Conservation (phyloP, 2,888 invertebrate species). For the Drepana falcataria region DNA sequence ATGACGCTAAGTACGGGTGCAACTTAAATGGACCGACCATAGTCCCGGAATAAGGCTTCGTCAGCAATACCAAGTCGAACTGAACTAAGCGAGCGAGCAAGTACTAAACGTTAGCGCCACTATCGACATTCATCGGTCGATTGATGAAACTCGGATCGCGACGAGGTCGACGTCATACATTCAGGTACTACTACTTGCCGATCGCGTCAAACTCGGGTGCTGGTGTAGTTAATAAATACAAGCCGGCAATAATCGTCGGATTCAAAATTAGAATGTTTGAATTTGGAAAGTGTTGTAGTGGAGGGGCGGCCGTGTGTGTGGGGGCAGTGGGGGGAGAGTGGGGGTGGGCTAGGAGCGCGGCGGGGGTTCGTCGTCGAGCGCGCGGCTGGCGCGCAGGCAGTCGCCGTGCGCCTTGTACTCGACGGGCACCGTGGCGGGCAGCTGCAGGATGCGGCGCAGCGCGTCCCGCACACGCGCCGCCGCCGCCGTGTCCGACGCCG, state of each 20-base stretch:
- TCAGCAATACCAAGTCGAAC: not conserved
- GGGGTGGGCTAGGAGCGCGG: constrained; percentile 13
- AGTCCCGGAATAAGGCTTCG: not conserved
- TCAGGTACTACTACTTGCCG: too few relatives aligned
- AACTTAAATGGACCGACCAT: not conserved
- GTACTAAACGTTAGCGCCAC: too few relatives aligned
- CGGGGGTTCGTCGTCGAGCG: constrained; percentile 18
- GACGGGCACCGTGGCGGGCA: constrained; percentile 94
- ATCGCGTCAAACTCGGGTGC: too few relatives aligned
- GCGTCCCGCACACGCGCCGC: constrained; percentile 96
- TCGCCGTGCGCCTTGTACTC: constrained; percentile 88
- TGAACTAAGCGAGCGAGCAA: not conserved
- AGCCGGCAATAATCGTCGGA: too few relatives aligned
- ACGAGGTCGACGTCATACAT: too few relatives aligned
- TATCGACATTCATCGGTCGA: too few relatives aligned
- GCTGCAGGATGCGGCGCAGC: constrained; percentile 94
- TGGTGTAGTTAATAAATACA: too few relatives aligned
- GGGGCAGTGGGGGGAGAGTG: constrained; percentile 2
- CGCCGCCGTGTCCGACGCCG: constrained; percentile 92
- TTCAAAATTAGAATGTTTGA: too few relatives aligned
- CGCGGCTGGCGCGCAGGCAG: constrained; percentile 51
- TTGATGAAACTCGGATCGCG: too few relatives aligned
- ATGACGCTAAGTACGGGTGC: not conserved
- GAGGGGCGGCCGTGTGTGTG: constrained; percentile 6
- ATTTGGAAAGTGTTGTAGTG: not conserved